Conservation (phyloP, 2,113 vertebrate species). For the Canis aureus region DNA sequence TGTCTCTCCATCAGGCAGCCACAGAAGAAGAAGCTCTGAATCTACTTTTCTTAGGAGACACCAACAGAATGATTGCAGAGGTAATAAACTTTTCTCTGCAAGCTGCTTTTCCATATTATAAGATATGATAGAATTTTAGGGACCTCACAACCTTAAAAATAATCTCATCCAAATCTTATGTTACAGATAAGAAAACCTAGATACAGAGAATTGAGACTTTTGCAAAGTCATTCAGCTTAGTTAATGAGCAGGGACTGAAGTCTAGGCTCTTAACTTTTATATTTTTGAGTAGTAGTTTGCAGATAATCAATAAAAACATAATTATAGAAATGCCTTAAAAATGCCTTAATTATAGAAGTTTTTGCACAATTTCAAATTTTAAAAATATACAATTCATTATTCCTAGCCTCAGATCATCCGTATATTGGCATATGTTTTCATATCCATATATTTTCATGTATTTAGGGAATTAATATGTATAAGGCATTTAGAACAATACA, state of each 20-base stretch:
- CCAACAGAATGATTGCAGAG: conserved; percentile 98
- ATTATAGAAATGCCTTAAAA: background rate
- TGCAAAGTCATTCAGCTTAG: background rate
- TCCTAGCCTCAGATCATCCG: background rate
- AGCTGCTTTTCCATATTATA: background rate
- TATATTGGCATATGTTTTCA: background rate
- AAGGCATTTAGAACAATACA: background rate
- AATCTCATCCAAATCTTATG: background rate
- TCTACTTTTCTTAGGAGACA: conserved; percentile 97
- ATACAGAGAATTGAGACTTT: background rate
- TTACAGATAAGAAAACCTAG: background rate
- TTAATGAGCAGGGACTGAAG: background rate
- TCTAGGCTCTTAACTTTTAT: background rate
- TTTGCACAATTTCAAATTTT: conserved; percentile 19
- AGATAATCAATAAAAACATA: background rate
- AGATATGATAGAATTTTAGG: background rate
- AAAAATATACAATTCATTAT: conserved; percentile 15
- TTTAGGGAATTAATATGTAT: background rate
- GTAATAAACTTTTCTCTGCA: conserved; percentile 84
- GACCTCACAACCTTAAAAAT: background rate
- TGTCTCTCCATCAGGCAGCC: conserved; percentile 93
- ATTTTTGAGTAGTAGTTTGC: conserved; percentile 11
- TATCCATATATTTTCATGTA: background rate
- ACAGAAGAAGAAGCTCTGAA: conserved; percentile 98
- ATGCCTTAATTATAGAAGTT: background rate